Base-by-base conservation (phyloP, 2,113 vertebrate genomes). In the Pampusana beccarii region DNA sequence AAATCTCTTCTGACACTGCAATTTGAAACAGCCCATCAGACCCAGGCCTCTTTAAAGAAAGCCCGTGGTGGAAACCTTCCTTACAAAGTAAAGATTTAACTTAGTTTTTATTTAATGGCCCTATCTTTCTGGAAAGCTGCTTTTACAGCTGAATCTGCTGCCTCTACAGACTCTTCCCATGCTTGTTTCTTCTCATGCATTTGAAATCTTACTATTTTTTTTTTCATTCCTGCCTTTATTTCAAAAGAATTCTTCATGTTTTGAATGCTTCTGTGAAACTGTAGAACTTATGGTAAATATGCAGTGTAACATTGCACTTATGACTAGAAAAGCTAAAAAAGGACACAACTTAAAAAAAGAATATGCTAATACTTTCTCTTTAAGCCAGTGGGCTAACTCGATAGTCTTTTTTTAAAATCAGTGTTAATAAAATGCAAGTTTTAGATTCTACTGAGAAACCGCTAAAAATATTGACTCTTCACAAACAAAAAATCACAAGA, bases 1-100 rank as follows among this genome's bases (percentile, higher is more conserved):
- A 93, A 93, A 86, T 95, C 11, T 73, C 46, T 95, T 77, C 79
- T 88, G 96, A 90, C 90, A 93, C 6, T 73, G 50, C 86, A 93
- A 29, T 83, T 86, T 80, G 79, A 92, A 97, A 71, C 53, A 93
- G 64, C 9, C 50, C 64, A 36, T 58, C 56, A 64, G 54, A 80
- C 38, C 72, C 71, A 69, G 79, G 7, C 18, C 12, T 86, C 62
- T 61, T 33, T 40, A 73, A 85, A 90, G 64, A 73, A 79, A 82
- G 40, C 11, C 50, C n/a, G 18, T 20, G n/a, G 36, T 48, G 17
- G 51, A 50, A 92, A 73, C 13, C 38, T 86, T n/a, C 50, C 36
- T 86, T 72, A 69, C 25, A 36, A 73, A 80, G 11, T 14, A 80
- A 90, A 77, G 31, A 80, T 72, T 86, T 65, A 16, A 93, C 82